A percentile compares a stretch with the other conserved stretches of the same genome.
These are phyloP conservation scores for Xiphorhynchus erythropygius DNA, from an alignment of 2,797 vertebrate species.

Conservation along the genomic window DNA sequence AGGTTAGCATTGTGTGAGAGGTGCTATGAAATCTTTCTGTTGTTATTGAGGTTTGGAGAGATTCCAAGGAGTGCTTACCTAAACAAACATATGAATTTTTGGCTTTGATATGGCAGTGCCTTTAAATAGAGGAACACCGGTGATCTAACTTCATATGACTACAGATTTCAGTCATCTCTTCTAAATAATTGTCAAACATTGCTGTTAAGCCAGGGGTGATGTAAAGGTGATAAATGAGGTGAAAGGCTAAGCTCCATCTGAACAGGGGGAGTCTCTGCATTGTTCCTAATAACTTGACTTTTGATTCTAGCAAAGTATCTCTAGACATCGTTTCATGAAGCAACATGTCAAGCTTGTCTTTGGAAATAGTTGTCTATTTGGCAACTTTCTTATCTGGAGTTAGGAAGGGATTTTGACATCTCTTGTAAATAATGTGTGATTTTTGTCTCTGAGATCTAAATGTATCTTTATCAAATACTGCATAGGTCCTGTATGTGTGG, in stretches of 20 bases:
- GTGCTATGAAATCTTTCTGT: neutral
- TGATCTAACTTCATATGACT: neutral
- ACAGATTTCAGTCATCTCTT: neutral
- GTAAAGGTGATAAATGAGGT: neutral
- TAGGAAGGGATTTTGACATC: neutral
- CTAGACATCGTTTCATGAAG: neutral
- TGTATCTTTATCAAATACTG: neutral
- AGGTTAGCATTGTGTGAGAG: neutral
- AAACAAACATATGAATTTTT: neutral
- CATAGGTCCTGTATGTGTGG: neutral
- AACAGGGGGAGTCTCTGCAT: neutral
- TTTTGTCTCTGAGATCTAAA: neutral
- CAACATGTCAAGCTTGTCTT: neutral
- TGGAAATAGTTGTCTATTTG: neutral
- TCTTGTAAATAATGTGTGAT: neutral
- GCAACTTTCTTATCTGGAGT: neutral
- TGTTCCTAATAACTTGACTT: neutral
- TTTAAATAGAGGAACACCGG: neutral
- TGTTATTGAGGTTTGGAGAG: neutral
- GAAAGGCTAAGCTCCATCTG: neutral
- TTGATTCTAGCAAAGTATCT: neutral
- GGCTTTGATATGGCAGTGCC: neutral
- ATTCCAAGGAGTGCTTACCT: neutral
- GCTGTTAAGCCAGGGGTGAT: neutral
- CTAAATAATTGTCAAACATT: rapidly evolving